Evolutionary conservation across 2,888 invertebrate genomes (phyloP), one percentile per base, ranked within the genome.

Genomic region (Celastrina argiolus): DNA sequence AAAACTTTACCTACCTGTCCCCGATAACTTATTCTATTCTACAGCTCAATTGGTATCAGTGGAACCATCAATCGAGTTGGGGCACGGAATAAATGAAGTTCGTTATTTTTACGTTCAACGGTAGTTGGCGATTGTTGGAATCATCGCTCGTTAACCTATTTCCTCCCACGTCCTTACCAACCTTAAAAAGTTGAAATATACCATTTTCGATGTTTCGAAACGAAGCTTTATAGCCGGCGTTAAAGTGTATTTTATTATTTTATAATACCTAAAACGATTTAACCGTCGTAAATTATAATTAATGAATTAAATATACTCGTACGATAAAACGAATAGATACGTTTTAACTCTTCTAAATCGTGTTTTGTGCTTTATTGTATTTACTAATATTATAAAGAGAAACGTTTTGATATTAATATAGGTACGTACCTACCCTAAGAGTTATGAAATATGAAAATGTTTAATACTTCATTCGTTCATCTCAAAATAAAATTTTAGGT

Each of bases 111-210:
- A 51, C 22, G 12, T 22, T 41, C 70, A 68, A 71, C 67, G 69
- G 69, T 41, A 67, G 56, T 65, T 51, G 56, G 63, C 58, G 41
- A 63, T 74, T 72, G 69, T 77, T 74, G 81, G 81, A 84, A 79
- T 84, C 84, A 83, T 72, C 75, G 82, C 81, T 79, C 84, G 79
- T 84, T 83, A 84, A 80, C 84, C 85, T 73, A 82, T 76, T 79
- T 81, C 81, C 79, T 76, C 85, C 85, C 78, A 85, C 85, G 76
- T 74, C 74, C 72, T 69, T 10, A 51, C 36, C 36, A 8, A 36
- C 51, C 22, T 26, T 22, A 51, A 51, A 51, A 51, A 51, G 22
- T 51, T 51, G 16, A 51, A 51, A 22, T 26, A 51, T 51, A 22
- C 51, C 22, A 22, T 51, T 51, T 51, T 12, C 10, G 51, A 51